Base-by-base conservation (phyloP, 2,888 invertebrate genomes). In the Trichacis sp. region DNA sequence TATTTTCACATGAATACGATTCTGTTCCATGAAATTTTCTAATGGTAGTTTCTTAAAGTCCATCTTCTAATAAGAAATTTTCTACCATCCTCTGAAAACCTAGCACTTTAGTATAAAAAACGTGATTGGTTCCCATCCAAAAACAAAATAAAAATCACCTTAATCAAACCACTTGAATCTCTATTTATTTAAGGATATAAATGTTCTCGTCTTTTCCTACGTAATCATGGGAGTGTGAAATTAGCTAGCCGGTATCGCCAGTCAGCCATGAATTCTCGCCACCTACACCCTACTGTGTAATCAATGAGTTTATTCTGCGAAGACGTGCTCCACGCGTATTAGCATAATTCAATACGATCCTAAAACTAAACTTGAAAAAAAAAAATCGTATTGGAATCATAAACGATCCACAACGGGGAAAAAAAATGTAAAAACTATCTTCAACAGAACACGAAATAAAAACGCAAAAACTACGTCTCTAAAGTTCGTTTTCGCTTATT, bases 191-290 rank as follows among this genome's bases (percentile, higher is more conserved):
- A 73, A 74, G 79, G 77, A 80, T 79, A 80, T 80, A 81, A 81
- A 81, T 80, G 77, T 76, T 75, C 75, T 74, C 77, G 72, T 75
- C 77, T 79, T 76, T 78, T 76, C 78, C 77, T 79, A 80, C 80
- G 80, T 81, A 81, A 80, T 80, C 81, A 80, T 79, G 79, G 80
- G 73, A 81, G 80, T 82, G 82, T 81, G 81, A 81, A 81, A 81
- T 82, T 81, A 81, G 81, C 77, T 78, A 76, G 77, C 74, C 79
- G 78, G 77, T 78, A 74, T 75, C 77, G 76, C 73, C 79, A 80
- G 78, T 76, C 77, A 75, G 80, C 78, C 79, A 75, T 77, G 73
- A 78, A 75, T 64, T 71, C 73, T 72, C 51, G 56, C 56, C 52
- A 56, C 56, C 53, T 53, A 48, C 57, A 42, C 49, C 50, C 52